phyloP scores from a whole-genome alignment of 2,113 vertebrate genomes.

The Daboia siamensis region DNA sequence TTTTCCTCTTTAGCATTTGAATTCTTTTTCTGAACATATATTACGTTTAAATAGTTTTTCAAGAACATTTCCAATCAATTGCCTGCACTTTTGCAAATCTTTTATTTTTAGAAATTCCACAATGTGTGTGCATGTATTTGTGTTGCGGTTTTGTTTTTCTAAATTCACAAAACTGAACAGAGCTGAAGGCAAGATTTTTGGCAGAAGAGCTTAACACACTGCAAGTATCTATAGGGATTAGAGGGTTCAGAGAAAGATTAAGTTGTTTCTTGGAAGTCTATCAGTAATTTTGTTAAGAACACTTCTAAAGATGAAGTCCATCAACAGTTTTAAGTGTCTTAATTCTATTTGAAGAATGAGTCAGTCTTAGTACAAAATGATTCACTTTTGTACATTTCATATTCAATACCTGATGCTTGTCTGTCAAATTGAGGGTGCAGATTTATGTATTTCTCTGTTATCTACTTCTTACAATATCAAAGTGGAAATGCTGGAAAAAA shows the following conservation, averaged over 20 bases:
- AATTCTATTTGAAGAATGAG: background rate
- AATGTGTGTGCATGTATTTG: background rate
- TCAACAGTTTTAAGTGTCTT: background rate
- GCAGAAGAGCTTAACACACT: background rate
- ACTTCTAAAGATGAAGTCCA: background rate
- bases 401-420: background rate
- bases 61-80: background rate
- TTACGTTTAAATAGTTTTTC: background rate
- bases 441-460: background rate
- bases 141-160: background rate
- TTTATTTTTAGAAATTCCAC: background rate
- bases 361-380: background rate
- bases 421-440: too few species aligned
- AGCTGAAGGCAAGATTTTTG: background rate
- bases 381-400: background rate
- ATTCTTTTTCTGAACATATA: background rate
- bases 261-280: background rate
- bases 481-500: background rate
- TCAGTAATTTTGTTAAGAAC: background rate
- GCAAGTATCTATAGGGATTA: background rate
- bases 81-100: background rate
- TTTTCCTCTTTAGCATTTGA: background rate
- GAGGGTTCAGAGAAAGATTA: background rate
- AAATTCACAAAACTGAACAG: background rate
- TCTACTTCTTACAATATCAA: background rate